Evolutionary conservation across 2,797 vertebrate genomes (phyloP).

Genomic region (Gymnothorax reevesii): DNA sequence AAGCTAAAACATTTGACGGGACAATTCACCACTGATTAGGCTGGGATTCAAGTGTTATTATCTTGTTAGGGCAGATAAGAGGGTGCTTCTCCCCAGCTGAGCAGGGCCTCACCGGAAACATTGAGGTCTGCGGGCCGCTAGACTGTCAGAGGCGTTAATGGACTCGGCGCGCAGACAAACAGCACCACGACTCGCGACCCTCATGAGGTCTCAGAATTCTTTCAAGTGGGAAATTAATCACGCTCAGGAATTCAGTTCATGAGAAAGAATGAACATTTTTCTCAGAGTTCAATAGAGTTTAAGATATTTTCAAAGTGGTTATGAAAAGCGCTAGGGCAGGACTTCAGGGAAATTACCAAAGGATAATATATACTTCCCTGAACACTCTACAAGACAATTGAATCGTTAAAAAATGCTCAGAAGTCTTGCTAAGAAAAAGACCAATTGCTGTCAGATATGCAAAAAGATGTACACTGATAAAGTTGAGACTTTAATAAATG

Average conservation of each 20-base stretch:
- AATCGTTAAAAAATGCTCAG: too few species aligned
- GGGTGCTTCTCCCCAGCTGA: slow-evolving; percentile 50
- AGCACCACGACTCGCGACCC: slow-evolving; percentile 47
- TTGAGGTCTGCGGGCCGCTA: slow-evolving; percentile 41
- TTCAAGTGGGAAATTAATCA: slow-evolving; percentile 49
- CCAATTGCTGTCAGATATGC: too few species aligned
- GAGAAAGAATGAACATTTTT: slow-evolving; percentile 38
- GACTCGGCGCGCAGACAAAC: slow-evolving; percentile 34
- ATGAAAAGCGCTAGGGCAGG: slow-evolving; percentile 19
- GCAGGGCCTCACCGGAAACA: slow-evolving; percentile 50
- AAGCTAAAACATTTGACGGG: slow-evolving; percentile 50
- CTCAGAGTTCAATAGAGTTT: slow-evolving; percentile 35
- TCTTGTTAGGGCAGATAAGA: slow-evolving; percentile 62
- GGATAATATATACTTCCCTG: neutral
- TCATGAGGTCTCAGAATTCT: slow-evolving; percentile 53
- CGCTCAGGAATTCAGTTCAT: slow-evolving; percentile 35
- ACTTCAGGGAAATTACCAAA: slow-evolving; percentile 25
- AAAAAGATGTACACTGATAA: too few species aligned
- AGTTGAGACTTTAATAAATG: too few species aligned
- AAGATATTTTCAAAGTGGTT: slow-evolving; percentile 36
- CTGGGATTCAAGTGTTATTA: slow-evolving; percentile 55
- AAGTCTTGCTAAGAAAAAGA: too few species aligned
- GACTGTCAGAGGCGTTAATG: slow-evolving; percentile 49
- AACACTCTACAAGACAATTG: neutral
- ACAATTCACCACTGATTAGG: slow-evolving; percentile 57